A percentile compares a stretch with the other conserved stretches of the same genome.
These are phyloP conservation scores for Spinibarbus caldwelli DNA, from an alignment of 2,797 vertebrate genomes.

Conservation along the genomic window DNA sequence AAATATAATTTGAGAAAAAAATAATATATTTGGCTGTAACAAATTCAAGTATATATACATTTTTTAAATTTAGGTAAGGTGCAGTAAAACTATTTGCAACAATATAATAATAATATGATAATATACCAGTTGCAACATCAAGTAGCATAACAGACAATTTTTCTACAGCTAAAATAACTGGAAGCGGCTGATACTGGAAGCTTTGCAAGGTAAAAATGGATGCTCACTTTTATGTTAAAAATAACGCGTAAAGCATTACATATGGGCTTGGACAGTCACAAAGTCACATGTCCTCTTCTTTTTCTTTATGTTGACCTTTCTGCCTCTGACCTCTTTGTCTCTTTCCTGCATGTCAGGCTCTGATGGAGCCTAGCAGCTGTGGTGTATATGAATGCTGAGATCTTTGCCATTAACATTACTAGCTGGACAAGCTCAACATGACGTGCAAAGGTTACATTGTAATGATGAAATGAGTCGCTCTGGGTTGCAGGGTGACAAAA, in stretches of 20 bases:
- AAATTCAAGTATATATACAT: too few relatives aligned
- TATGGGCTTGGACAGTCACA: background rate
- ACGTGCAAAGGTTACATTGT: constrained; percentile 63
- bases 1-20: background rate
- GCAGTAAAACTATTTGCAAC: too few relatives aligned
- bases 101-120: too few relatives aligned
- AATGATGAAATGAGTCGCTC: constrained; percentile 53
- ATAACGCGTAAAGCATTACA: background rate
- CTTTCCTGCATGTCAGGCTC: constrained; percentile 36
- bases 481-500: constrained; percentile 53
- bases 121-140: too few relatives aligned
- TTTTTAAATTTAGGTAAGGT: too few relatives aligned
- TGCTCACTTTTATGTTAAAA: too few relatives aligned
- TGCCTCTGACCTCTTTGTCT: constrained; percentile 49
- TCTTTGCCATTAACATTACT: constrained; percentile 57
- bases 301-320: constrained; percentile 30
- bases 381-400: constrained; percentile 28
- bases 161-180: too few relatives aligned
- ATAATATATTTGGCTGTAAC: background rate
- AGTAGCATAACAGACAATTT: too few relatives aligned
- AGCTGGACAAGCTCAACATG: constrained; percentile 58
- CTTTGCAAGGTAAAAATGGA: background rate
- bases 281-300: background rate
- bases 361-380: constrained; percentile 64
- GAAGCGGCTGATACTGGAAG: background rate